These are phyloP conservation scores for Sinocyclocheilus anshuiensis DNA, from an alignment of 2,113 vertebrate genomes.

Conservation along the genomic window DNA sequence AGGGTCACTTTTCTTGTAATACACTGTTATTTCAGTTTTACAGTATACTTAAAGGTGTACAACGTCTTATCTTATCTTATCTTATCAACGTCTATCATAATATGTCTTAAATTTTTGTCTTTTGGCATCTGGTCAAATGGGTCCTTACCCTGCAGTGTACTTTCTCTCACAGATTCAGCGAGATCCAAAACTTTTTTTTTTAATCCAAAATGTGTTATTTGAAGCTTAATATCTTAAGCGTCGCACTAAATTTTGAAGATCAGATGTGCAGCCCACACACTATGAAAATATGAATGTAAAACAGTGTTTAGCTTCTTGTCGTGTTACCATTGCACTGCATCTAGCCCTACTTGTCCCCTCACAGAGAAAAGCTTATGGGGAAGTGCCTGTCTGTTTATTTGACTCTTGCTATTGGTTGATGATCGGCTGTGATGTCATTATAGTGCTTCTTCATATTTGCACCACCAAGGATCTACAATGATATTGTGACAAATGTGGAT, in stretches of 20 bases:
- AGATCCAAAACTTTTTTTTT: not conserved
- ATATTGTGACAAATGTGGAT: constrained; percentile 71
- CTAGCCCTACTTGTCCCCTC: not conserved
- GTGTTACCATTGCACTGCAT: not conserved
- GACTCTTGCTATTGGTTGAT: constrained; percentile 57
- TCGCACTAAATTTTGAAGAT: not conserved
- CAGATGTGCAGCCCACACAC: not conserved
- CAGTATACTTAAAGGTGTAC: not conserved
- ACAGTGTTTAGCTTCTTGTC: constrained; percentile 20
- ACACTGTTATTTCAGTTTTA: not conserved
- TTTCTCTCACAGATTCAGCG: not conserved
- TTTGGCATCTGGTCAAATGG: not conserved
- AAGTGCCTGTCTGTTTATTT: constrained; percentile 69
- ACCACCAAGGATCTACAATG: constrained; percentile 66
- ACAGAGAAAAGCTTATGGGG: constrained; percentile 5
- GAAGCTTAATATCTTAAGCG: not conserved
- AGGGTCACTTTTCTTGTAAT: not conserved
- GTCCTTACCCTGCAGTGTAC: not conserved
- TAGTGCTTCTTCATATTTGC: constrained; percentile 67
- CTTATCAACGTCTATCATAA: not conserved
- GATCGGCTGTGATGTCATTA: constrained; percentile 62
- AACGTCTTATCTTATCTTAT: not conserved
- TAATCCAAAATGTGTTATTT: not conserved
- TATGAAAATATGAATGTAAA: constrained; percentile 21
- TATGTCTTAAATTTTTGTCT: not conserved